These are phyloP conservation scores for Salminus brasiliensis DNA, from an alignment of 2,113 vertebrate genomes.

Conservation along the genomic window DNA sequence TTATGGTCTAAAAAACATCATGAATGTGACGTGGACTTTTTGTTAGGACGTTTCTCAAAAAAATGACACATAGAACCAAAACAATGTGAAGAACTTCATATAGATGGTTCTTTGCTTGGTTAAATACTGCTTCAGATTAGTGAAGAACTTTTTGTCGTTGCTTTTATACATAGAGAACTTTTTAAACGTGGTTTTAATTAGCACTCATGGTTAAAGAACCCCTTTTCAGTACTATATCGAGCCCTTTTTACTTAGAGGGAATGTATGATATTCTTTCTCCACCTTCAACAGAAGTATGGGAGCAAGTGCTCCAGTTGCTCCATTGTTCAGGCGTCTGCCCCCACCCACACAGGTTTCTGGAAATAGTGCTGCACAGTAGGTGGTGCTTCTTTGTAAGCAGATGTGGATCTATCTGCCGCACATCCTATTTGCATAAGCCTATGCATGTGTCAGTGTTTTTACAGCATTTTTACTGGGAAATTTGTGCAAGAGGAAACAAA, in stretches of 20 bases:
- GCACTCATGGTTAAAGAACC: no score
- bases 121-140: no score
- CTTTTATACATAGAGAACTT: no score
- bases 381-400: not conserved
- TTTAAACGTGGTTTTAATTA: no score
- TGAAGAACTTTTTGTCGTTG: no score
- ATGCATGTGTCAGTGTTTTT: not conserved
- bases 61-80: no score
- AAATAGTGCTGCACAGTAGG: constrained; percentile 5
- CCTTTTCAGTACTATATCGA: no score
- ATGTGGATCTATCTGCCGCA: not conserved
- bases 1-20: no score
- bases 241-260: not conserved
- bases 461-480: constrained; percentile 1
- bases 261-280: not conserved
- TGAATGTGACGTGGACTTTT: no score
- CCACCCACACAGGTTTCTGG: constrained; percentile 7
- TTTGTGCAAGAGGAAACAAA: constrained; percentile 17
- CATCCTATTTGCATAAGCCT: not conserved
- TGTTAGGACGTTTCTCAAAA: no score
- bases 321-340: not conserved
- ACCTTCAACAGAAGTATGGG: not conserved
- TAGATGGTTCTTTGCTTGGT: no score
- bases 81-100: no score
- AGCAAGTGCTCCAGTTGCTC: not conserved